These are phyloP conservation scores for Rhabditoides inermis DNA, from an alignment of 2,888 invertebrate genomes.

Conservation along the genomic window DNA sequence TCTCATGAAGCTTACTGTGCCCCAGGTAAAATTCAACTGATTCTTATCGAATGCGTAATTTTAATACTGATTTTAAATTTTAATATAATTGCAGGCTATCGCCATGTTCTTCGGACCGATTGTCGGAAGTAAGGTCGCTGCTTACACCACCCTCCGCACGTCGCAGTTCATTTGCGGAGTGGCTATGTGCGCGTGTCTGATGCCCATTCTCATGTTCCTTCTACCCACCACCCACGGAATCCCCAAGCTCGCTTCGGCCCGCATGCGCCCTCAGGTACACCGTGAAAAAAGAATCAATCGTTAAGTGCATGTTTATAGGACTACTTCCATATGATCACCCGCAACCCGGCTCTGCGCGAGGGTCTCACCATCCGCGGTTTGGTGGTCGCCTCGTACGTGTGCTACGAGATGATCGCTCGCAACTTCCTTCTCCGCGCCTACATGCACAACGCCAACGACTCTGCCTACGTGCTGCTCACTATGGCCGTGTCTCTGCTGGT, in stretches of 20 bases:
- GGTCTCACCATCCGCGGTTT: constrained; percentile 44
- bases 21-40: constrained; percentile 26
- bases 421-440: constrained; percentile 50
- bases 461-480: constrained; percentile 44
- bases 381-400: constrained; percentile 48
- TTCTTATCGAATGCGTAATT: neutral
- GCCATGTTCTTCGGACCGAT: constrained; percentile 46
- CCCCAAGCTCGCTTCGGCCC: constrained; percentile 46
- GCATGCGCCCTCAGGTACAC: constrained; percentile 49
- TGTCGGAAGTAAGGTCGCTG: constrained; percentile 46
- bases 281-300: constrained; percentile 3
- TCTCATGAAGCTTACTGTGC: constrained; percentile 45
- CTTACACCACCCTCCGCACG: constrained; percentile 42
- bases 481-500: constrained; percentile 47
- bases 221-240: constrained; percentile 51
- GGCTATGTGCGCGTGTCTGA: constrained; percentile 33
- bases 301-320: no score
- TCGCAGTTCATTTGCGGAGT: constrained; percentile 41
- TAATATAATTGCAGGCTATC: constrained; percentile 21
- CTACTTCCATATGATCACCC: constrained; percentile 47
- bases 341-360: constrained; percentile 40
- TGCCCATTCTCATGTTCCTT: constrained; percentile 43
- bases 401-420: constrained; percentile 51
- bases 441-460: constrained; percentile 48
- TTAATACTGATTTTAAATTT: neutral